Conservation (phyloP, 2,888 invertebrate genomes). For the Uloborus plumipes region DNA sequence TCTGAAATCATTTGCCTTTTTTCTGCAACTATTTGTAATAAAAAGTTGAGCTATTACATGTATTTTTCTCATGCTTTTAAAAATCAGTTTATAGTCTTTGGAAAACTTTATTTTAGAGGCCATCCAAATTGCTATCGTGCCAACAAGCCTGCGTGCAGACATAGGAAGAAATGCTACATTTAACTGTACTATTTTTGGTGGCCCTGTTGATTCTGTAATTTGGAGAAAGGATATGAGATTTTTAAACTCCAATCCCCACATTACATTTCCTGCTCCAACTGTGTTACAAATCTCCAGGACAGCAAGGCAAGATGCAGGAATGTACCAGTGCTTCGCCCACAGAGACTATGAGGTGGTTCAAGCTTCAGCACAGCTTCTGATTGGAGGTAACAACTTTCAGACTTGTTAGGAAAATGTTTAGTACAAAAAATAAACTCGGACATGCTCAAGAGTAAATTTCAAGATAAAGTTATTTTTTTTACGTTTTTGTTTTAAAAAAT, state of each 20-base stretch:
- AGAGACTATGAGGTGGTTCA: slow-evolving; percentile 56
- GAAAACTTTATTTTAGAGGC: slow-evolving; percentile 17
- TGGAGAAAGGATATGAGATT: slow-evolving; percentile 62
- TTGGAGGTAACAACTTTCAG: slow-evolving; percentile 49
- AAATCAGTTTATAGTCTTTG: neutral
- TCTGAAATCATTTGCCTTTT: no score
- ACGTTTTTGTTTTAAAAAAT: neutral
- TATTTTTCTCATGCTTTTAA: neutral
- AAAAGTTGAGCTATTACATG: no score
- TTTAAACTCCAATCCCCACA: slow-evolving; percentile 31
- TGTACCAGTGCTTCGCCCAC: slow-evolving; percentile 64
- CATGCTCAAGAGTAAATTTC: no score
- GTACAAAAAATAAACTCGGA: no score
- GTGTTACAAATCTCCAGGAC: slow-evolving; percentile 43
- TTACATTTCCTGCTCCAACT: slow-evolving; percentile 41
- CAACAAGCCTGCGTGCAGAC: slow-evolving; percentile 21
- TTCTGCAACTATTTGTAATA: no score
- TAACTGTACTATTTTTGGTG: slow-evolving; percentile 58
- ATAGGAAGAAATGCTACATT: slow-evolving; percentile 42
- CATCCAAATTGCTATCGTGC: slow-evolving; percentile 3
- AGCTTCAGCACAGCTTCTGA: slow-evolving; percentile 56
- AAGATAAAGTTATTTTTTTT: no score
- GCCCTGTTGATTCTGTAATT: slow-evolving; percentile 49
- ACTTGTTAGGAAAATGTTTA: neutral
- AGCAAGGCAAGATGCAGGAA: slow-evolving; percentile 49